Base-by-base conservation (phyloP, 2,797 vertebrate genomes). In the Rhadinocentrus ornatus region DNA sequence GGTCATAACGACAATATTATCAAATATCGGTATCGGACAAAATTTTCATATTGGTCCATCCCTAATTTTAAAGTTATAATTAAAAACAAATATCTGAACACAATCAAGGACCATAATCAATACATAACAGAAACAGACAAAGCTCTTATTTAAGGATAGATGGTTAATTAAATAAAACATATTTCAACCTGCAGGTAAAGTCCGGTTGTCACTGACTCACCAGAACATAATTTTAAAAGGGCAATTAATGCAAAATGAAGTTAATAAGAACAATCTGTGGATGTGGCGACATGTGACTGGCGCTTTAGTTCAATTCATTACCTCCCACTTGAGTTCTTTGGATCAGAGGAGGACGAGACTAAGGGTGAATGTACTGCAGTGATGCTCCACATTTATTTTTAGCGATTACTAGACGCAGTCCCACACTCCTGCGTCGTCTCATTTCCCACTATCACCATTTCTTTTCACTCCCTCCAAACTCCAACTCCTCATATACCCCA, bases 221-320 rank as follows among this genome's bases (percentile, higher is more conserved):
- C 56, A 31, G 44, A 59, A 76, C 69, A 76, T 53, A 2, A 66
- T 76, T 77, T 70, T 15, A 48, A 50, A 50, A 26, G 7, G 12
- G 9, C 2, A 20, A 82, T 77, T 69, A 75, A 69, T 60, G 57
- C 46, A 52, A 65, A 73, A 32, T 58, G 34, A 69, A 58, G 65
- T 86, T 85, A 85, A 84, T 79, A 66, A 85, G 69, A 67, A 55
- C 8, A 58, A 56, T 72, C 4, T 69, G 27, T 62, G 60, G 27
- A 57, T 41, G 73, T 57, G 70, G 50, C 67, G 50, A 72, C 62
- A 76, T 58, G 75, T 80, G 71, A 78, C 48, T 62, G 79, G 71
- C 79, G 81, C 72, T 50, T 80, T 53, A 58, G 68, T 60, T 72
- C 69, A 73, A 81, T 86, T 68, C 79, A 71, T 75, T 37, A 27